These are phyloP conservation scores for Arctocebus calabarensis DNA, from an alignment of 2,797 vertebrate species.

Conservation along the genomic window DNA sequence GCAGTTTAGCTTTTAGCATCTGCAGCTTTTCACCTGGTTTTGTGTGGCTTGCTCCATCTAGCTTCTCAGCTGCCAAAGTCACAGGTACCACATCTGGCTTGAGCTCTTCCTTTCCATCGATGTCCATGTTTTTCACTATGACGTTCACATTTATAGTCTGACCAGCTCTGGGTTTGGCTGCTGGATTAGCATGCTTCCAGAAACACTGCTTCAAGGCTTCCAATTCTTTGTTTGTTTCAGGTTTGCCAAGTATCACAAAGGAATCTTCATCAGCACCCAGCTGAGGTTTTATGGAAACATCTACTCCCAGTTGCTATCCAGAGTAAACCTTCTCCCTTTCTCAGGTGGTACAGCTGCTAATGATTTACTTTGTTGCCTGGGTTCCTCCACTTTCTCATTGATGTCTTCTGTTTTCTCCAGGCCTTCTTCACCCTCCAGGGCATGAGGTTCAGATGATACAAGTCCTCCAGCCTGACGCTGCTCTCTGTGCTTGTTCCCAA, in stretches of 20 bases:
- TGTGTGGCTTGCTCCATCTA: slow-evolving; percentile 85
- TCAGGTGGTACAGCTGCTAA: slow-evolving; percentile 47
- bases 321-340: slow-evolving; percentile 90
- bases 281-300: slow-evolving; percentile 92
- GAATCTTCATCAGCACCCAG: slow-evolving; percentile 91
- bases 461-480: slow-evolving; percentile 53
- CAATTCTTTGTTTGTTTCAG: slow-evolving; percentile 90
- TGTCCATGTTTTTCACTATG: slow-evolving; percentile 91
- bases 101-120: slow-evolving; percentile 93
- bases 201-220: slow-evolving; percentile 96
- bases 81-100: slow-evolving; percentile 90
- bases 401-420: slow-evolving; percentile 14
- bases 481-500: slow-evolving; percentile 4
- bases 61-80: slow-evolving; percentile 89
- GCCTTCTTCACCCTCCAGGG: slow-evolving; percentile 12
- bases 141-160: slow-evolving; percentile 91
- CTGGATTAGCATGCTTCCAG: slow-evolving; percentile 91
- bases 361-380: not conserved
- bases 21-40: slow-evolving; percentile 96
- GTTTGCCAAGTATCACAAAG: slow-evolving; percentile 94
- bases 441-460: slow-evolving; percentile 40
- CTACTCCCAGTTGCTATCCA: slow-evolving; percentile 93
- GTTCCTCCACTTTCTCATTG: slow-evolving; percentile 7
- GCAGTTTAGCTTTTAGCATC: slow-evolving; percentile 95
- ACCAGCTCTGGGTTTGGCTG: slow-evolving; percentile 85